Evolutionary conservation across 2,888 invertebrate genomes (phyloP).

Genomic region (Cheilosia variabilis): DNA sequence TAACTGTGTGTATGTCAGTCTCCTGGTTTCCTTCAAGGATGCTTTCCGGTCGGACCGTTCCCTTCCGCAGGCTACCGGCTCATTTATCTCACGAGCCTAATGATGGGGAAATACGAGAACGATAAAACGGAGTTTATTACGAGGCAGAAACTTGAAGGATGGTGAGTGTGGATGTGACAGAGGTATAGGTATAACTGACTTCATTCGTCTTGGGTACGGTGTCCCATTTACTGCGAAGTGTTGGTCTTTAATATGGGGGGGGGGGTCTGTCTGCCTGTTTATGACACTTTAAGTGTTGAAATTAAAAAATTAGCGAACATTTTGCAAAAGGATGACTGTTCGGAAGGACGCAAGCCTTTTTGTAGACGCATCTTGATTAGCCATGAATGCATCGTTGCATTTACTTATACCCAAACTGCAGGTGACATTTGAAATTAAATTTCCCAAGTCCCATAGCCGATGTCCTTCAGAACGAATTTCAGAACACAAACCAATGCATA

Average conservation of each 20-base stretch:
- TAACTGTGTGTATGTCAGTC: background rate
- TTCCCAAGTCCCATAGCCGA: background rate
- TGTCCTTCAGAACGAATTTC: background rate
- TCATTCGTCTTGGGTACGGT: constrained; percentile 13
- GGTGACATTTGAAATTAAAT: constrained; percentile 28
- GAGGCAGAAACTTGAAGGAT: constrained; percentile 24
- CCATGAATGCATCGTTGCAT: background rate
- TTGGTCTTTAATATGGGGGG: constrained; percentile 17
- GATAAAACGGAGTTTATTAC: constrained; percentile 59
- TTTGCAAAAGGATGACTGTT: constrained; percentile 16
- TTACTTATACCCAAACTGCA: background rate
- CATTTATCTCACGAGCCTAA: constrained; percentile 45
- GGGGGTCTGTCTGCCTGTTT: constrained; percentile 15
- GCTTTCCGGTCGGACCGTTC: constrained; percentile 18
- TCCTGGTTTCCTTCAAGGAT: constrained; percentile 16
- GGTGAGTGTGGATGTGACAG: background rate
- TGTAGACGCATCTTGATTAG: background rate
- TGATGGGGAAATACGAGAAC: constrained; percentile 58
- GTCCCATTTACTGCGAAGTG: constrained; percentile 18
- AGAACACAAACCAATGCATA: background rate
- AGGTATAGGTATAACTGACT: constrained; percentile 15
- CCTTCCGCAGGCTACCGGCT: constrained; percentile 1
- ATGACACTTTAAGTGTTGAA: constrained; percentile 53
- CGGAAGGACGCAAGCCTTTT: background rate
- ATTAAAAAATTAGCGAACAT: constrained; percentile 39